A percentile compares a stretch with the other conserved stretches of the same genome.
These are phyloP conservation scores for Eurypyga helias DNA, from an alignment of 2,113 vertebrate genomes.

Conservation along the genomic window DNA sequence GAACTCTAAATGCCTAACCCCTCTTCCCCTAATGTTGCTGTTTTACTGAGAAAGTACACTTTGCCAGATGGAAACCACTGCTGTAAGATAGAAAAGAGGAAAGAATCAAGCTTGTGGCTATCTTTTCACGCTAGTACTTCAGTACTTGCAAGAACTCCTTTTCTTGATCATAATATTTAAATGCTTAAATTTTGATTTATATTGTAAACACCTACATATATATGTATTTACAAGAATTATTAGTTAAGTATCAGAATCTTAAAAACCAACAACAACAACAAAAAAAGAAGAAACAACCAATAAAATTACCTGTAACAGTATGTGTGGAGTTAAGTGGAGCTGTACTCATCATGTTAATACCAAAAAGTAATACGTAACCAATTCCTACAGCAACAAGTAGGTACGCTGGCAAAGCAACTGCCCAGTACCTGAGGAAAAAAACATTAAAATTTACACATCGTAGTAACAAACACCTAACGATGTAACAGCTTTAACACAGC, in stretches of 20 bases:
- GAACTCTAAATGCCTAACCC: background rate
- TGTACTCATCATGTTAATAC: constrained; percentile 93
- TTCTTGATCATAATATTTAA: background rate
- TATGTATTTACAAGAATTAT: background rate
- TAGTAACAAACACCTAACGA: background rate
- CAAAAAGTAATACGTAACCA: constrained; percentile 84
- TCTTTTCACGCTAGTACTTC: background rate
- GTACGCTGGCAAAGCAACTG: constrained; percentile 88
- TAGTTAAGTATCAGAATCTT: background rate
- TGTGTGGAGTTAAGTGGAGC: constrained; percentile 88
- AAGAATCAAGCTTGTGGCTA: background rate
- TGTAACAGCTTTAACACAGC: background rate
- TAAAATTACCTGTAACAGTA: constrained; percentile 87
- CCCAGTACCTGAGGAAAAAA: constrained; percentile 87
- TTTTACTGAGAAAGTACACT: background rate
- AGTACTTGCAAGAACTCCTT: background rate
- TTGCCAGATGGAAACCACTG: background rate
- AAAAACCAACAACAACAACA: too few species aligned
- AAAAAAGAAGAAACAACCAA: rapidly evolving
- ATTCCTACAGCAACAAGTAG: constrained; percentile 83
- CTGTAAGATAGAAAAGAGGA: background rate
- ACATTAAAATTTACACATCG: background rate
- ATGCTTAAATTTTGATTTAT: background rate
- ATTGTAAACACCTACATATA: background rate
- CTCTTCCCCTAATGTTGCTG: background rate